Conservation (phyloP, 1,140 invertebrate genomes). For the Phymorhynchus buccinoides region DNA sequence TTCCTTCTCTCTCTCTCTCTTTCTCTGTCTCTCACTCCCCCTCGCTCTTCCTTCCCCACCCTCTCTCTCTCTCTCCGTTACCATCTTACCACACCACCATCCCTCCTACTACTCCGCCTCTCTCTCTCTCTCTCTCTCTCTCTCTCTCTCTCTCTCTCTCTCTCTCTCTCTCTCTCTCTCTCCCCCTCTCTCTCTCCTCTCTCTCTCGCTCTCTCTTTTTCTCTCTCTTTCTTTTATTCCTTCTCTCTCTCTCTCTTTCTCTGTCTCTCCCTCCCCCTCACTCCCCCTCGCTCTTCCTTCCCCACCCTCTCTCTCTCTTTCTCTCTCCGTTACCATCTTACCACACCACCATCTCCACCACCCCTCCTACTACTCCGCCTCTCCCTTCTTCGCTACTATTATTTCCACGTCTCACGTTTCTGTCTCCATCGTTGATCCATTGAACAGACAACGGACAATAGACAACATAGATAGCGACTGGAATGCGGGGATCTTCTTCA, state of each 20-base stretch:
- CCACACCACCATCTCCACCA: too few relatives aligned
- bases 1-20: neutral
- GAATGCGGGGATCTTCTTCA: too few relatives aligned
- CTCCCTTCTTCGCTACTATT: too few relatives aligned
- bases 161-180: neutral
- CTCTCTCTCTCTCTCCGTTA: neutral
- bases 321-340: neutral
- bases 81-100: too few relatives aligned
- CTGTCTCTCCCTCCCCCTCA: too few relatives aligned
- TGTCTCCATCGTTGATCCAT: too few relatives aligned
- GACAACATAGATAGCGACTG: too few relatives aligned
- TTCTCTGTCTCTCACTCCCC: neutral
- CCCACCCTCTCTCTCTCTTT: neutral
- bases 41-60: neutral
- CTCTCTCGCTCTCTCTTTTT: slow-evolving; percentile 28
- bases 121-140: neutral
- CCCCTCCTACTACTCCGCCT: too few relatives aligned
- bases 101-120: too few relatives aligned
- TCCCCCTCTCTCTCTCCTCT: neutral
- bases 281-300: neutral
- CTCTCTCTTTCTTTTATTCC: slow-evolving; percentile 1
- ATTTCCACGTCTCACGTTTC: too few relatives aligned
- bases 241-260: too few relatives aligned
- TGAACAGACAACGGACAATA: too few relatives aligned
- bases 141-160: slow-evolving; percentile 25